Base-by-base conservation (phyloP, 2,888 invertebrate genomes). In the Melinopterus prodromus region DNA sequence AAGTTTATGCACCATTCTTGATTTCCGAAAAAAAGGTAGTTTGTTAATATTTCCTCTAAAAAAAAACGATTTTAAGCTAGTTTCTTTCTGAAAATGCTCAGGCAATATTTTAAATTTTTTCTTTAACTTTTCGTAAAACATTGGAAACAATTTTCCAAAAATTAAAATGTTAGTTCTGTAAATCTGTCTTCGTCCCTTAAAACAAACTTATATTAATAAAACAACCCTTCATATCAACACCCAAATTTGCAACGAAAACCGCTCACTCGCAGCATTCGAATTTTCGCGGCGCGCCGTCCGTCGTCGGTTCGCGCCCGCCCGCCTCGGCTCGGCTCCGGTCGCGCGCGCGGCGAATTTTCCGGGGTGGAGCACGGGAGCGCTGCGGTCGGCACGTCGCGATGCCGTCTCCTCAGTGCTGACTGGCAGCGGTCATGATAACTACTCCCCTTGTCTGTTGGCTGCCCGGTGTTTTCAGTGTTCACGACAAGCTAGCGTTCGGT, bases 381-480 rank as follows among this genome's bases (percentile, higher is more conserved):
- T 77, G 80, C 79, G 80, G 80, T 77, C 82, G 75, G 80, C 86
- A 7, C 53, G 53, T 53, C 53, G 53, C 53, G 53, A 78, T 82
- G 88, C 85, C 78, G 89, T 88, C 88, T 88, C 87, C 86, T 88
- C 89, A 88, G 88, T 89, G 87, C 86, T 88, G 87, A 87, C 87
- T 87, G 87, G 87, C 89, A 89, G 88, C 89, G 90, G 90, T 89
- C 89, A 89, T 89, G 89, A 88, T 91, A 89, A 89, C 90, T 90
- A 88, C 90, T 89, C 90, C 90, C 88, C 87, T 88, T 86, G 87
- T 70, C 86, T 88, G 88, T 88, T 88, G 88, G 88, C 86, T 88
- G 87, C 87, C 88, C 80, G 84, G 85, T 84, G 84, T 84, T 80
- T 83, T 84, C 79, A 84, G 83, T 83, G 82, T 82, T 83, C 84